Evolutionary conservation across 2,113 vertebrate species (phyloP), one percentile per base, ranked within the genome.

Genomic region (Jacana jacana): DNA sequence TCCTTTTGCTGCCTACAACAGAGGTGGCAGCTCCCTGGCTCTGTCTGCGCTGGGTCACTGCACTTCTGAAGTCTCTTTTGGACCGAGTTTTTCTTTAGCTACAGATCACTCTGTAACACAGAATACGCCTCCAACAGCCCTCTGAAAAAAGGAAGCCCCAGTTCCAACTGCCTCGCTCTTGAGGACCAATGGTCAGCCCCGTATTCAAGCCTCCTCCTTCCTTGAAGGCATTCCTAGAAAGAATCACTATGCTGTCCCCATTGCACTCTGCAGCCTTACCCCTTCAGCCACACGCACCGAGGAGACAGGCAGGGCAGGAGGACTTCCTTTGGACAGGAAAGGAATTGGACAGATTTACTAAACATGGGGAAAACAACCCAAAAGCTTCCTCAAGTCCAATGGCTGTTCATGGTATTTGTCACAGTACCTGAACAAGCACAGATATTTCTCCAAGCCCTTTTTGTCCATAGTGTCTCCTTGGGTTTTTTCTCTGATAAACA

Each of bases 341-440:
- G 15, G 11, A 58, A 70, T 2, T 25, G 31, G 33, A 70, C 22
- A 79, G 35, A 30, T 55, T 31, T 35, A 11, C 13, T 30, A 86
- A 85, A 58, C 0, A 19, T 27, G 4, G 11, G 10, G 0, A 1
- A 2, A 66, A 52, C 42, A 44, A 0, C 1, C 13, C 6, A 4
- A 81, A 77, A 79, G 17, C 22, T 79, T 85, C 40, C 14, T 42
- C 46, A 33, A 8, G 4, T 54, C 37, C 79, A 37, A 75, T 17
- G 33, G 39, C 35, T 35, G 10, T 31, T 28, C 52, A 61, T 0
- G 0, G 6, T 52, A 57, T 73, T 77, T 88, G 5, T 39, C 73
- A 70, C 54, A 77, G 28, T 85, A 89, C 24, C 17, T n/a, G 35
- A 81, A 42, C 27, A 91, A 75, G 33, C 17, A 79, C 25, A 78